Evolutionary conservation across 2,797 vertebrate genomes (phyloP).

Genomic region (Microhierax caerulescens): DNA sequence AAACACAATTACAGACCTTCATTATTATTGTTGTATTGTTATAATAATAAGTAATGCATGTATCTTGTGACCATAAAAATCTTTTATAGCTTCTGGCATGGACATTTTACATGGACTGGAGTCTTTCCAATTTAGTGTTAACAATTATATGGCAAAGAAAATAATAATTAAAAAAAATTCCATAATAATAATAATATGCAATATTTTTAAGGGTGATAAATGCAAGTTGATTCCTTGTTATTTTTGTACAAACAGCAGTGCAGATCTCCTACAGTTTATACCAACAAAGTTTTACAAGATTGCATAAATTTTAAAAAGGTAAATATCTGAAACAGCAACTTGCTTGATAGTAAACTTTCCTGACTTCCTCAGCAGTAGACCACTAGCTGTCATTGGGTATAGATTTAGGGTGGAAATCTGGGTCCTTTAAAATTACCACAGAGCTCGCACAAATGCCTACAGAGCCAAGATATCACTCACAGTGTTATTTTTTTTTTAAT

Average conservation of each 20-base stretch:
- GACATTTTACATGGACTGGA: background rate
- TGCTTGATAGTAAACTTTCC: background rate
- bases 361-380: background rate
- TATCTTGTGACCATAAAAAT: background rate
- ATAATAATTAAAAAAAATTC: too few species aligned
- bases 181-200: background rate
- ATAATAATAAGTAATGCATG: background rate
- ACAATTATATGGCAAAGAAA: background rate
- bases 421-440: background rate
- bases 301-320: background rate
- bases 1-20: rapidly evolving
- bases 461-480: background rate
- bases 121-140: background rate
- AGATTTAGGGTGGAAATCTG: background rate
- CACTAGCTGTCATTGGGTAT: background rate
- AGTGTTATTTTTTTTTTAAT: background rate
- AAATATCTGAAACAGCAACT: background rate
- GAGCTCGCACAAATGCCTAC: background rate
- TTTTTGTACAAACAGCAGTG: background rate
- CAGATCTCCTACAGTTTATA: background rate
- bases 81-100: background rate
- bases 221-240: background rate
- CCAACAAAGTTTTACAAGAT: background rate
- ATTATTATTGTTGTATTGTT: background rate
- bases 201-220: background rate